Conservation (phyloP, 1,140 invertebrate species). For the Drosophila seguyi region DNA sequence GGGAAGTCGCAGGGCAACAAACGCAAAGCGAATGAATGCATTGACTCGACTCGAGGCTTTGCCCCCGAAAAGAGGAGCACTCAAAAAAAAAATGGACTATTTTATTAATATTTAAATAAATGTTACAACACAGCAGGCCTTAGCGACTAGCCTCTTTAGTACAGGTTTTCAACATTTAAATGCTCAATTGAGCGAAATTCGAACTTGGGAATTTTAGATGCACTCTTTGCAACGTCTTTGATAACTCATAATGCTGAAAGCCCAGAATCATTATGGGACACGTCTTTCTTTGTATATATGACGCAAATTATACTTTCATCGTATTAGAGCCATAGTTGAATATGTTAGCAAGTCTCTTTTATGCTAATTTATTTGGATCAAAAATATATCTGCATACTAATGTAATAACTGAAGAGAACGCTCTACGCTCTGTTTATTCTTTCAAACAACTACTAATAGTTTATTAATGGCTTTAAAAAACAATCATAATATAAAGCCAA, state of each 20-base stretch:
- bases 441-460: background rate
- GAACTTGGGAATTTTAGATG: background rate
- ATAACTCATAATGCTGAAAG: too few relatives aligned
- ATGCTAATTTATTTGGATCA: background rate
- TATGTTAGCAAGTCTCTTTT: background rate
- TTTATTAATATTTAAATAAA: background rate
- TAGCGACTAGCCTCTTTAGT: too few relatives aligned
- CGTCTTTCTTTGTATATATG: background rate
- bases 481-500: background rate
- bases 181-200: background rate
- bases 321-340: background rate
- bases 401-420: background rate
- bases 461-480: background rate
- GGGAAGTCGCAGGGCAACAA: conserved; percentile 3
- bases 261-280: too few relatives aligned
- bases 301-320: background rate
- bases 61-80: conserved; percentile 18
- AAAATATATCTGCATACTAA: background rate
- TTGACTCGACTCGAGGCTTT: conserved; percentile 9
- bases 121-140: too few relatives aligned
- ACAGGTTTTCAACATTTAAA: background rate
- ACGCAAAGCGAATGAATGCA: conserved; percentile 24
- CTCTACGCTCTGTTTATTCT: background rate
- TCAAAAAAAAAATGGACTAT: background rate
- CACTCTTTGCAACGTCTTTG: too few relatives aligned